These are phyloP conservation scores for Indri indri DNA, from an alignment of 2,113 vertebrate genomes.

Conservation along the genomic window DNA sequence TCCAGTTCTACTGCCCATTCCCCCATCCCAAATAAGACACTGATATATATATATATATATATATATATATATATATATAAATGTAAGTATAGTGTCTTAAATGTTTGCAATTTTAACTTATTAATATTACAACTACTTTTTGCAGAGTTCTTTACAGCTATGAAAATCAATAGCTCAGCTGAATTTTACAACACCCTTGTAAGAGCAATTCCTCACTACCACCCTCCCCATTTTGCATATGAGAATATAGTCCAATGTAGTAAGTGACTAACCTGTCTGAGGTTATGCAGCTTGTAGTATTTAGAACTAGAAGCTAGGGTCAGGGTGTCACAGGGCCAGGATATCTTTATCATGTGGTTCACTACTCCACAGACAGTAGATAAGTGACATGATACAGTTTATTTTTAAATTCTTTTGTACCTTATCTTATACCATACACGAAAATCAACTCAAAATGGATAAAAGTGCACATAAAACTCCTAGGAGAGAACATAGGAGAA, in stretches of 20 bases:
- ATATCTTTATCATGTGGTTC: not conserved
- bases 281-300: not conserved
- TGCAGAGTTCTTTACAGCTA: not conserved
- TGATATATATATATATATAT: no score
- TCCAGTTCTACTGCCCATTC: not conserved
- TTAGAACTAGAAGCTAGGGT: not conserved
- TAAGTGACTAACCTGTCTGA: not conserved
- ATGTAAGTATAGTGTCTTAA: not conserved
- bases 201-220: not conserved
- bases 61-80: no score
- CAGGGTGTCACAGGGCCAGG: not conserved
- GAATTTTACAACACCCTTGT: not conserved
- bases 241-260: not conserved
- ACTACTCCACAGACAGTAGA: not conserved
- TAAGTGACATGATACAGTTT: not conserved
- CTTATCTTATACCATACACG: not conserved
- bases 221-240: not conserved
- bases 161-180: not conserved
- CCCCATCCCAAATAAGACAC: not conserved
- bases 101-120: not conserved
- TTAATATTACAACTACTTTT: not conserved
- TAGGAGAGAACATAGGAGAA: not conserved
- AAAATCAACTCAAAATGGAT: not conserved
- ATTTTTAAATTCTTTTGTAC: not conserved
- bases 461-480: not conserved